A percentile compares a stretch with the other conserved stretches of the same genome.
phyloP scores from a whole-genome alignment of 1,140 invertebrate genomes.

The Carposina sasakii region DNA sequence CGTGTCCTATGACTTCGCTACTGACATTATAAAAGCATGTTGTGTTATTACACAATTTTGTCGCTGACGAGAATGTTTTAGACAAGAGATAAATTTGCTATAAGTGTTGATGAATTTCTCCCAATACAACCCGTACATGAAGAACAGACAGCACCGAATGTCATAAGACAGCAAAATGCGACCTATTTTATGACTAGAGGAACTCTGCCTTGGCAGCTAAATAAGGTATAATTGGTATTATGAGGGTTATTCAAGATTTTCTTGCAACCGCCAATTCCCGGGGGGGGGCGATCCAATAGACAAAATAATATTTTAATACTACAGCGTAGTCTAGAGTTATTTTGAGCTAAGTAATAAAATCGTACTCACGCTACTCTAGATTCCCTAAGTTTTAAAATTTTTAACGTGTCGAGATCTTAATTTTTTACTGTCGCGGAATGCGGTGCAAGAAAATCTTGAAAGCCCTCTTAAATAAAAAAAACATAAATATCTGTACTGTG shows the following conservation, averaged over 20 bases:
- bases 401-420: conserved; percentile 6
- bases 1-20: too few species aligned
- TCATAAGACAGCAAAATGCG: conserved; percentile 9
- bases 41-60: too few species aligned
- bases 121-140: conserved; percentile 9
- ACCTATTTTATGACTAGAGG: conserved; percentile 10
- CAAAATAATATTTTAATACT: conserved; percentile 1
- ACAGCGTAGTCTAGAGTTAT: conserved; percentile 6
- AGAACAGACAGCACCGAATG: conserved; percentile 9
- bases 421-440: conserved; percentile 6
- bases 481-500: conserved; percentile 4
- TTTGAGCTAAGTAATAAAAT: conserved; percentile 9
- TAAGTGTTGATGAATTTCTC: conserved; percentile 10
- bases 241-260: too few species aligned
- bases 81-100: conserved; percentile 8
- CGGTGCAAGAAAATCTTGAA: too few species aligned
- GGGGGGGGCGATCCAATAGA: too few species aligned
- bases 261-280: too few species aligned
- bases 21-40: background rate
- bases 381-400: conserved; percentile 8
- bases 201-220: conserved; percentile 8
- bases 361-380: conserved; percentile 5
- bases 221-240: conserved; percentile 10
- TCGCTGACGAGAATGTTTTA: conserved; percentile 3
- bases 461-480: background rate